Base-by-base conservation (phyloP, 2,113 vertebrate genomes). In the Atlantisia rogersi region DNA sequence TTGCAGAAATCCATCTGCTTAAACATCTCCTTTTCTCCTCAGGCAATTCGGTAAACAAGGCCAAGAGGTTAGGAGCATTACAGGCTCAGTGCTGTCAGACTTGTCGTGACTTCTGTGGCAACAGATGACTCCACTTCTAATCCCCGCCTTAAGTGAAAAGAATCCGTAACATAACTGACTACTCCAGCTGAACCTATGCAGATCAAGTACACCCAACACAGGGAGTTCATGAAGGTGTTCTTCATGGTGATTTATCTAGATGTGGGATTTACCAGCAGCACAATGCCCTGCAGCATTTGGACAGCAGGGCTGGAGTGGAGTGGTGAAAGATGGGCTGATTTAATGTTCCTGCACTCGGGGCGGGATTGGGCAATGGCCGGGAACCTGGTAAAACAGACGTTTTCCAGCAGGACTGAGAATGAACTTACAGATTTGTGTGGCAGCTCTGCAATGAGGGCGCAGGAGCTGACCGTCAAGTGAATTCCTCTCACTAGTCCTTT, bases 271-370 rank as follows among this genome's bases (percentile, higher is more conserved):
- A 50, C 22, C 42, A 86, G 37, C 56, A 64, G 17, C 44, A 46
- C 46, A 29, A 4, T 17, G 13, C 37, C 50, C 42, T 68, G 4
- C 60, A 56, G 39, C 9, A 4, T 15, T 28, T 69, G 81, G 40
- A 11, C n/a, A 15, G 3, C 11, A 20, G 21, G 18, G 32, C n/a
- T 4, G 2, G 35, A 65, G 4, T 3, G 10, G 14, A 28, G 4
- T 26, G 4, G 20, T 55, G n/a, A 71, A 86, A 59, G 35, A 46
- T 4, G 0, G 6, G 16, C 35, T n/a, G 6, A 12, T 46, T 40
- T 52, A 17, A 9, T 5, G 9, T 52, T 25, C 16, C 22, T 31
- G 39, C 32, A 7, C 29, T 35, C 0, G 0, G 13, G 35, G 35
- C 39, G 48, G 35, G 48, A 19, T 25, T 35, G 6, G 1, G 21